A percentile compares a stretch with the other conserved stretches of the same genome.
Conservation (phyloP, 1,140 invertebrate genomes). For the Aphaenogaster rudis region DNA sequence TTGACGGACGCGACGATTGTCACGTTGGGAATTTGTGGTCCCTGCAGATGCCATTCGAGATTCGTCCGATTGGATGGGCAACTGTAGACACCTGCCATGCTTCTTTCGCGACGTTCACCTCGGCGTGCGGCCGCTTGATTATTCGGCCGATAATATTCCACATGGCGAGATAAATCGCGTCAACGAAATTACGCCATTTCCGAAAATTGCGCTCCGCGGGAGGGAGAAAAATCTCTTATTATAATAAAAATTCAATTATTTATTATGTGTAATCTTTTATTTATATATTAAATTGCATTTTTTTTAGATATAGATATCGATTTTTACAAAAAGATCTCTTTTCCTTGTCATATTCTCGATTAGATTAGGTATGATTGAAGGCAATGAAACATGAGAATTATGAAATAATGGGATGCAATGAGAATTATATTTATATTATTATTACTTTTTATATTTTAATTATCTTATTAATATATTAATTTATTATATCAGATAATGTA, state of each 20-base stretch:
- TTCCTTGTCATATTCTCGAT: not conserved
- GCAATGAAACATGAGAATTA: not conserved
- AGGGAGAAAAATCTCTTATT: not conserved
- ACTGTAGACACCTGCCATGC: slow-evolving; percentile 62
- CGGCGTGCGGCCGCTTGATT: slow-evolving; percentile 46
- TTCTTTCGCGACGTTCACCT: slow-evolving; percentile 64
- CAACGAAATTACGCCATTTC: slow-evolving; percentile 15
- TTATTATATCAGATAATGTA: not conserved
- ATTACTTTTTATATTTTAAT: not conserved
- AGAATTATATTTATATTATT: not conserved
- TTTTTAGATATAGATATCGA: not conserved
- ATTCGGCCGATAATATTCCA: slow-evolving; percentile 55
- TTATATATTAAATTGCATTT: not conserved
- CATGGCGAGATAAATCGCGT: slow-evolving; percentile 39
- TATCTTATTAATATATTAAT: not conserved
- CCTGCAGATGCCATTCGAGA: slow-evolving; percentile 79
- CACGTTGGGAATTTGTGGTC: slow-evolving; percentile 81
- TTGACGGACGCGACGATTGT: slow-evolving; percentile 84
- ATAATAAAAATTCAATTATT: not conserved
- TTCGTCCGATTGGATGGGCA: slow-evolving; percentile 77
- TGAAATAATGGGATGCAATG: not conserved
- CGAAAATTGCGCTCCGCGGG: not conserved
- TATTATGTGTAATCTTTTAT: not conserved
- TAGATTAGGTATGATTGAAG: not conserved
- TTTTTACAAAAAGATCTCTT: not conserved